These are phyloP conservation scores for Elysia chlorotica DNA, from an alignment of 1,140 invertebrate genomes.

Conservation along the genomic window DNA sequence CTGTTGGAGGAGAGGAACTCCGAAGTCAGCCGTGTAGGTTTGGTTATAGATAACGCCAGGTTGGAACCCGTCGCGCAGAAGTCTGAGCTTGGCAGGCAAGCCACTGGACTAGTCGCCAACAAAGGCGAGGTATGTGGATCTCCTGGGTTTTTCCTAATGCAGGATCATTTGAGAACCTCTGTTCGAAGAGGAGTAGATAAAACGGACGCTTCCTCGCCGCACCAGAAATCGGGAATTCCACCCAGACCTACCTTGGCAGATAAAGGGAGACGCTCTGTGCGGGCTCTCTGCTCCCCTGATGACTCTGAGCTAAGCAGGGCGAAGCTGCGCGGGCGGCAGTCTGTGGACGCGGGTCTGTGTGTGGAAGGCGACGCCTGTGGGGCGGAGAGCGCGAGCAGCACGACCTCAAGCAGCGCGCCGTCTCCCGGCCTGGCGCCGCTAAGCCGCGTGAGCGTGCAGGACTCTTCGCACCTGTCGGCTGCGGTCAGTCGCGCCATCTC, in stretches of 20 bases:
- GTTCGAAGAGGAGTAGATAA: too few species aligned
- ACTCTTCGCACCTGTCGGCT: not conserved
- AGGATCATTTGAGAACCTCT: not conserved
- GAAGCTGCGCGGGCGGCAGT: not conserved
- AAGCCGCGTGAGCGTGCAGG: not conserved
- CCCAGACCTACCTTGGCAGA: not conserved
- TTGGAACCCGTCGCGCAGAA: not conserved
- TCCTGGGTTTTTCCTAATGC: not conserved
- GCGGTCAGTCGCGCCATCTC: not conserved
- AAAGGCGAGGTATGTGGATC: not conserved
- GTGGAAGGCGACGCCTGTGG: not conserved
- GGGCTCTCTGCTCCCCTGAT: not conserved
- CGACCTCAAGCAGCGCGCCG: not conserved
- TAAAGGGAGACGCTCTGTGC: not conserved
- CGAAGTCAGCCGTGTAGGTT: not conserved
- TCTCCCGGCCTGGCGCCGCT: too few species aligned
- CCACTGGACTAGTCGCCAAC: not conserved
- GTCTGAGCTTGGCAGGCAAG: not conserved
- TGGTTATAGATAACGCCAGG: not conserved
- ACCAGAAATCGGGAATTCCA: not conserved
- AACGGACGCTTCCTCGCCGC: not conserved
- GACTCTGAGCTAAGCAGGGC: not conserved
- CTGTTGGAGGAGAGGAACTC: slow-evolving; percentile 1
- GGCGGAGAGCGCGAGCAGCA: not conserved
- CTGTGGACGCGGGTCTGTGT: not conserved